Evolutionary conservation across 2,113 vertebrate species (phyloP).

Genomic region (Pithys albifrons): DNA sequence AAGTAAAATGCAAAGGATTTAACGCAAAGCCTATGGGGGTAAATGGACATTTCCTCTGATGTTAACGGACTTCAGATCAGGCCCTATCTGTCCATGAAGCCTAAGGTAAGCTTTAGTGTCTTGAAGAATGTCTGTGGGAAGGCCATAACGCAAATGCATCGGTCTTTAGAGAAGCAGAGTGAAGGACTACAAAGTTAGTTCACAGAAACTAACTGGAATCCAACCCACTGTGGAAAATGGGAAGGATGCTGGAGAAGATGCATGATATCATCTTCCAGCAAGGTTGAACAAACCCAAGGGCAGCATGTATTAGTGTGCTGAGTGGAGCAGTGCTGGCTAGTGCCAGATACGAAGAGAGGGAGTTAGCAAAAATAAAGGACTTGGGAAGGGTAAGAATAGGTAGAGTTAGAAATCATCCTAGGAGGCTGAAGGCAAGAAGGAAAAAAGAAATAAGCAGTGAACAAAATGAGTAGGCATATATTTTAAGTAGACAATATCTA

Average conservation of each 20-base stretch:
- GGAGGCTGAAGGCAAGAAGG: background rate
- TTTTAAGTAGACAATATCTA: background rate
- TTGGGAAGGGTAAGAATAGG: background rate
- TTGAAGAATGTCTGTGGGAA: constrained; percentile 27
- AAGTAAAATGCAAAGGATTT: constrained; percentile 38
- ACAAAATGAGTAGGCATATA: background rate
- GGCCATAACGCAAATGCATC: background rate
- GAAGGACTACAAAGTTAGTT: background rate
- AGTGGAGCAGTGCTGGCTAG: background rate
- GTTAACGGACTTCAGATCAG: constrained; percentile 33
- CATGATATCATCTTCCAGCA: background rate
- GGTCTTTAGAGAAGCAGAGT: background rate
- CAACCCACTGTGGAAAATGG: background rate
- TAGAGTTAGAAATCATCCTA: background rate
- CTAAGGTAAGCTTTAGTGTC: constrained; percentile 9
- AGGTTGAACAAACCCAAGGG: background rate
- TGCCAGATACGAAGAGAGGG: background rate
- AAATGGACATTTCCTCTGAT: constrained; percentile 40
- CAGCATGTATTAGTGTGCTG: background rate
- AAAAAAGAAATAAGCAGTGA: background rate
- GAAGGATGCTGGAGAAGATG: background rate
- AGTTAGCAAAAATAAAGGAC: background rate
- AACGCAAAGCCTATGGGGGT: background rate
- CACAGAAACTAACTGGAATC: background rate
- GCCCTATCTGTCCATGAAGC: background rate